Evolutionary conservation across 2,797 vertebrate species (phyloP).

Genomic region (Ceryle rudis): DNA sequence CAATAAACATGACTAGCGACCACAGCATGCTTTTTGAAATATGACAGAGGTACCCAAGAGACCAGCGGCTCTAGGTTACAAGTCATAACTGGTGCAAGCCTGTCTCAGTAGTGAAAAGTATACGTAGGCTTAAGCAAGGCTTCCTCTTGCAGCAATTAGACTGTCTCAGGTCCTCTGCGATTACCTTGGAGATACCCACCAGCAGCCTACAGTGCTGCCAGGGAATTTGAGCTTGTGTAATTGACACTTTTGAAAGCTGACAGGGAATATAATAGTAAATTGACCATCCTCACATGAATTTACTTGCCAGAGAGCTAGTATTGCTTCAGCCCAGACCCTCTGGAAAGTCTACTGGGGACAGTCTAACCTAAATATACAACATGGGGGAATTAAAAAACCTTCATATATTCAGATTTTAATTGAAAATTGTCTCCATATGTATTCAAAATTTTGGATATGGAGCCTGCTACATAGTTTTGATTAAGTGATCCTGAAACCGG

Average conservation of each 20-base stretch:
- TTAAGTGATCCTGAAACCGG: background rate
- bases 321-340: background rate
- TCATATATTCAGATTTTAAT: background rate
- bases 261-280: background rate
- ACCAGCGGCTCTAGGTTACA: background rate
- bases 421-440: background rate
- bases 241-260: background rate
- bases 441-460: background rate
- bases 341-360: background rate
- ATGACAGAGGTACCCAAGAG: background rate
- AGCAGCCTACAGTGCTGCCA: background rate
- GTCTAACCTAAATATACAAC: background rate
- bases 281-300: background rate
- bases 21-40: background rate
- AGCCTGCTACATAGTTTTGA: background rate
- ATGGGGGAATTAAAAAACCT: background rate
- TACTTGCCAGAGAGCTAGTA: background rate
- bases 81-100: background rate
- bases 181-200: background rate
- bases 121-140: background rate
- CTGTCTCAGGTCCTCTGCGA: background rate
- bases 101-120: background rate
- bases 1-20: background rate
- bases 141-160: background rate
- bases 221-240: background rate